Conservation (phyloP, 2,797 vertebrate genomes). For the Gymnoscopelus braueri region DNA sequence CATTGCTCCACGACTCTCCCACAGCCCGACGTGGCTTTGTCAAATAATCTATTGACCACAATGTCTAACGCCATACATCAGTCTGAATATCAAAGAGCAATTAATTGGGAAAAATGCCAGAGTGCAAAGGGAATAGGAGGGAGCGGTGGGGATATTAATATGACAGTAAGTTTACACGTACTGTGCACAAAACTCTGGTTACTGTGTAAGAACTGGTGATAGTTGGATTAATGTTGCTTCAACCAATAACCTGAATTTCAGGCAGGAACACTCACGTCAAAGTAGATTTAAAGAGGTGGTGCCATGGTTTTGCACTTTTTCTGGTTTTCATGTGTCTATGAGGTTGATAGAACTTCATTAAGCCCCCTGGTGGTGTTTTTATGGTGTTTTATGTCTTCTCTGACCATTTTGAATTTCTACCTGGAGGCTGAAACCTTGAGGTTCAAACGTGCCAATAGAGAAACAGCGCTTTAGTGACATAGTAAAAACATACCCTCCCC, state of each 20-base stretch:
- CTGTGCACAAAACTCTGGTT: neutral
- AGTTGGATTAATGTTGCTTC: neutral
- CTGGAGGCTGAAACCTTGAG: no score
- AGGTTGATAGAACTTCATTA: no score
- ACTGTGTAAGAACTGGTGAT: neutral
- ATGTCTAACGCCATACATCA: slow-evolving; percentile 45
- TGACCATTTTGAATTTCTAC: no score
- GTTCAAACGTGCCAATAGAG: no score
- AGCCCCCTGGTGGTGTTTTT: no score
- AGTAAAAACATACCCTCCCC: no score
- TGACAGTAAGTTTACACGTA: neutral
- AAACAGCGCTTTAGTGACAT: no score
- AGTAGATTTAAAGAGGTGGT: no score
- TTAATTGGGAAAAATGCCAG: slow-evolving; percentile 46
- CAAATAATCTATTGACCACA: slow-evolving; percentile 66
- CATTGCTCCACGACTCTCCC: slow-evolving; percentile 56
- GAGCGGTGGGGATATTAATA: slow-evolving; percentile 19
- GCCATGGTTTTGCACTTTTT: no score
- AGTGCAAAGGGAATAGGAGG: slow-evolving; percentile 24
- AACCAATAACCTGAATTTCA: neutral
- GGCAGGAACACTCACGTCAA: no score
- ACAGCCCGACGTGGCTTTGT: slow-evolving; percentile 56
- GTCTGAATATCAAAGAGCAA: slow-evolving; percentile 58
- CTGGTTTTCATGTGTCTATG: no score
- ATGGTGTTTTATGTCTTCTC: no score